A percentile compares a stretch with the other conserved stretches of the same genome.
These are phyloP conservation scores for Mayetiola destructor DNA, from an alignment of 2,888 invertebrate genomes.

Conservation along the genomic window DNA sequence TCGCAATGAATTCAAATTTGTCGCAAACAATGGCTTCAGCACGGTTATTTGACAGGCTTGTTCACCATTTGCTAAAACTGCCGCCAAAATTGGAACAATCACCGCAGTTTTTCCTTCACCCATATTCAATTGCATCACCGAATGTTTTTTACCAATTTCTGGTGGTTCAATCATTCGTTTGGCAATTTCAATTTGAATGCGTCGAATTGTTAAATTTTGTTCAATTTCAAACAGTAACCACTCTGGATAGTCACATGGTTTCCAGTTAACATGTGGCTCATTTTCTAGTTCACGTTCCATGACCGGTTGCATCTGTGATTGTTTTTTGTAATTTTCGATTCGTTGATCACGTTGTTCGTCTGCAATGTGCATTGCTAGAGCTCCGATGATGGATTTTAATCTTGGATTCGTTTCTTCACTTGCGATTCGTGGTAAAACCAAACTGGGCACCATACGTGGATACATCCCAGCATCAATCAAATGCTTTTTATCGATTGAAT, in stretches of 20 bases:
- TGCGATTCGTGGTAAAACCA: background rate
- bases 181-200: slow-evolving; percentile 1
- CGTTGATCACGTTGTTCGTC: background rate
- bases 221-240: slow-evolving; percentile 13
- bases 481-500: background rate
- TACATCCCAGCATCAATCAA: background rate
- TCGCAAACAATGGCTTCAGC: background rate
- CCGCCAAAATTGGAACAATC: background rate
- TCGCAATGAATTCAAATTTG: background rate
- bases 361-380: background rate
- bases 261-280: slow-evolving; percentile 4
- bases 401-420: background rate
- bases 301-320: background rate
- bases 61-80: background rate
- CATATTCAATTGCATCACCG: slow-evolving; percentile 10
- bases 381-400: background rate
- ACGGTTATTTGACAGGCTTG: slow-evolving; percentile 8
- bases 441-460: background rate
- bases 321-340: background rate
- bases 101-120: slow-evolving; percentile 8
- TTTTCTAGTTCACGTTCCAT: background rate
- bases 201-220: slow-evolving; percentile 1
- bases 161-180: slow-evolving; percentile 6
- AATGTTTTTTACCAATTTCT: background rate
- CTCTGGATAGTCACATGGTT: background rate